phyloP scores from a whole-genome alignment of 2,888 invertebrate species.

The Patella pellucida region DNA sequence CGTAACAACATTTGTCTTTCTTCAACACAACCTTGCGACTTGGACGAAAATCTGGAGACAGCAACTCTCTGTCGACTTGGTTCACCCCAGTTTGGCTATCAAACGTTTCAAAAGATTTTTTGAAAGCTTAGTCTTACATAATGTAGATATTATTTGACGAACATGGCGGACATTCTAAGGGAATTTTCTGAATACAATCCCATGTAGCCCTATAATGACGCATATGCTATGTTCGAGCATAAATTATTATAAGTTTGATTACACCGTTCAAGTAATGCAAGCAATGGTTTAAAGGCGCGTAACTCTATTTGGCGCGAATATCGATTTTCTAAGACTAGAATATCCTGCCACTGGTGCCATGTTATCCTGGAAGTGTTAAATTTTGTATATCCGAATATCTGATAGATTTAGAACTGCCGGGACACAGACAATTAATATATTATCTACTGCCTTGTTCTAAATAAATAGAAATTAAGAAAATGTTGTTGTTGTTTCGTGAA shows the following conservation, averaged over 20 bases:
- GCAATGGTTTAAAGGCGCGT: slow-evolving; percentile 5
- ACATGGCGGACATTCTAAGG: slow-evolving; percentile 24
- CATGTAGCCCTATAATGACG: slow-evolving; percentile 11
- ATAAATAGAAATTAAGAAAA: no score
- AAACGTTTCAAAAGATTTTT: background rate
- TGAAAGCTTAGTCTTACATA: background rate
- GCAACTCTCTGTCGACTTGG: slow-evolving; percentile 25
- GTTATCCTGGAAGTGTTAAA: no score
- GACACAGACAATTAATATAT: no score
- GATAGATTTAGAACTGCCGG: no score
- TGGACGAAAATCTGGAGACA: slow-evolving; percentile 22
- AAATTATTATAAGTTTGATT: slow-evolving; percentile 9
- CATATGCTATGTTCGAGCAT: background rate
- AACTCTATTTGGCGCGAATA: background rate
- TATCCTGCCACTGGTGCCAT: no score
- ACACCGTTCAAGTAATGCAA: background rate
- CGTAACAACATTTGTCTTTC: slow-evolving; percentile 54
- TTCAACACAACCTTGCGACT: slow-evolving; percentile 24
- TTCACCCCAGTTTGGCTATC: slow-evolving; percentile 7
- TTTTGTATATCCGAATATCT: no score
- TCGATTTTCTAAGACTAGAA: background rate
- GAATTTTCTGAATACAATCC: slow-evolving; percentile 28
- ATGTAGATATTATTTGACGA: slow-evolving; percentile 16
- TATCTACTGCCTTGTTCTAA: no score
- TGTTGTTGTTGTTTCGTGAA: no score